phyloP scores from a whole-genome alignment of 2,113 vertebrate genomes.

The Brachyhypopomus gauderio region DNA sequence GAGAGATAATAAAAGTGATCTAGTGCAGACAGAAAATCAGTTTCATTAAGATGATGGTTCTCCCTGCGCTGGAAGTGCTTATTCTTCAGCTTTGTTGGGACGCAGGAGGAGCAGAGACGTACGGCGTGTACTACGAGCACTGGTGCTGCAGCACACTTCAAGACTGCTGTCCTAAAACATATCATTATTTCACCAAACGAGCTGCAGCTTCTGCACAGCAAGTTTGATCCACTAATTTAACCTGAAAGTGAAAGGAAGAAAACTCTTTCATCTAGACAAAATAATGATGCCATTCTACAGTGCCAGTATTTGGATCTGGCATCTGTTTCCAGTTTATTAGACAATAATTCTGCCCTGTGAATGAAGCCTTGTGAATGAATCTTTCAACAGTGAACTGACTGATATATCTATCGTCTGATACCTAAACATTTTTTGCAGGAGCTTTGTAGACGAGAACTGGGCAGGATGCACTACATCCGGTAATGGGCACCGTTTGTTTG shows the following conservation, averaged over 20 bases:
- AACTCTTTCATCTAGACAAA: neutral
- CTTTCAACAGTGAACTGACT: conserved; percentile 11
- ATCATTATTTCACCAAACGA: too few relatives aligned
- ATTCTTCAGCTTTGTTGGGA: conserved; percentile 30
- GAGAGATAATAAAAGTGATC: conserved; percentile 54
- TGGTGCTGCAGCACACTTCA: neutral
- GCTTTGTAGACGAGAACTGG: neutral
- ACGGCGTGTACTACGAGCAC: neutral
- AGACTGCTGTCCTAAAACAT: neutral
- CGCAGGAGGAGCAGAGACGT: conserved; percentile 9
- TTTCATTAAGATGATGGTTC: conserved; percentile 40
- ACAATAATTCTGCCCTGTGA: conserved; percentile 9
- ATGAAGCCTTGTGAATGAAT: neutral
- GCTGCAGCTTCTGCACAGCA: neutral
- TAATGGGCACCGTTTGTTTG: conserved; percentile 22
- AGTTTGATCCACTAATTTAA: conserved; percentile 17
- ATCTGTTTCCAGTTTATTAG: conserved; percentile 21
- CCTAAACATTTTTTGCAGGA: neutral
- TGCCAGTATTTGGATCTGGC: neutral
- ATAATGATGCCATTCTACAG: neutral
- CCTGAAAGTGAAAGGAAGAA: neutral
- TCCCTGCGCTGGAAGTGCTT: conserved; percentile 24
- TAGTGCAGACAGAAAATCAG: conserved; percentile 52
- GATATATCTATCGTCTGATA: conserved; percentile 15
- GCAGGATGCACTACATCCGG: neutral